A percentile compares a stretch with the other conserved stretches of the same genome.
Conservation (phyloP, 2,113 vertebrate species). For the Microcebus murinus region DNA sequence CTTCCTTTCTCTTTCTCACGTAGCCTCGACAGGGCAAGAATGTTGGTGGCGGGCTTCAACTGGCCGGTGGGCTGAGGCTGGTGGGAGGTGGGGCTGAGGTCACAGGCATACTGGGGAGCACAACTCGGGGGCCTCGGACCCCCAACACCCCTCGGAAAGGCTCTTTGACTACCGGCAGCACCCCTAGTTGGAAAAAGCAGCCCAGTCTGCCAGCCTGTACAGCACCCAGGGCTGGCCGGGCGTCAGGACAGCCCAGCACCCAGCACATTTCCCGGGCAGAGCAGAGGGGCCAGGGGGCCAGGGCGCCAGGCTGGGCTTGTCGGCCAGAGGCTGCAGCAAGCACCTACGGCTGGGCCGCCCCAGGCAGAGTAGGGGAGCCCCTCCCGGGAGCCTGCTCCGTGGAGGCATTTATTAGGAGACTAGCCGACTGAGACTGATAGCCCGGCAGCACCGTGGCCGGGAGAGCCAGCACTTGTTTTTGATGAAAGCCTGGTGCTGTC, state of each 20-base stretch:
- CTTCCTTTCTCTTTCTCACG: not conserved
- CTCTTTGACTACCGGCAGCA: accelerated
- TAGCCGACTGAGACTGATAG: accelerated
- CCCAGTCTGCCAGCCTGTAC: not conserved
- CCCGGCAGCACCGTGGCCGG: accelerated
- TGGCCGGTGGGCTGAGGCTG: accelerated
- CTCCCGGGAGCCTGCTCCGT: not conserved
- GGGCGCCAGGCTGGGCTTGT: not conserved
- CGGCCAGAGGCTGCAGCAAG: not conserved
- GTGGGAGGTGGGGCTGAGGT: accelerated
- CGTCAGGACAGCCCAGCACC: accelerated
- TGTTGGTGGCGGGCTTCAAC: not conserved
- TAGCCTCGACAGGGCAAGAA: not conserved
- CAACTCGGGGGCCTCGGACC: accelerated
- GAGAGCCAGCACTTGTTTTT: accelerated
- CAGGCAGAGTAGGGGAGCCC: not conserved
- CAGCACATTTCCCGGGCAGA: accelerated
- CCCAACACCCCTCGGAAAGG: accelerated
- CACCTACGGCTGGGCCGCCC: not conserved
- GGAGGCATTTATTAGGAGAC: not conserved
- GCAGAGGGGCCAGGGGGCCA: too few relatives aligned
- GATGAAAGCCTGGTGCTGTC: not conserved
- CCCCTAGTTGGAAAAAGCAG: not conserved
- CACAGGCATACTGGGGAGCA: not conserved
- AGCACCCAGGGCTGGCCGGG: accelerated